phyloP scores from a whole-genome alignment of 2,888 invertebrate species.

The Polia nebulosa region DNA sequence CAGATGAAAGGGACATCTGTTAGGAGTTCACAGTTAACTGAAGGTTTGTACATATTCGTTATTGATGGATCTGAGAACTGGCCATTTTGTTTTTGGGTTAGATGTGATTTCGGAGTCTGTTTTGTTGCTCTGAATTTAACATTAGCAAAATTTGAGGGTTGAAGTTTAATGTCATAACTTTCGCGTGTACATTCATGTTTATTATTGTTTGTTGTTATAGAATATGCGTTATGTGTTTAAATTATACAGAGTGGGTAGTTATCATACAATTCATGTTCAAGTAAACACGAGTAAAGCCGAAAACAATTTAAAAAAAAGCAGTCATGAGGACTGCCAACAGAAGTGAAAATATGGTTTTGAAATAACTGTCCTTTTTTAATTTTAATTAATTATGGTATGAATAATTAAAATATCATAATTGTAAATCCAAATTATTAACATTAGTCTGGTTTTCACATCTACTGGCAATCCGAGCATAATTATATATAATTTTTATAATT shows the following conservation, averaged over 20 bases:
- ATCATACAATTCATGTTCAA: too few relatives aligned
- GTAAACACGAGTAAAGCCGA: not conserved
- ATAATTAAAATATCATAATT: too few relatives aligned
- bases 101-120: constrained; percentile 21
- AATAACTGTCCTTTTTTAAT: too few relatives aligned
- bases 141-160: constrained; percentile 10
- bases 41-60: constrained; percentile 17
- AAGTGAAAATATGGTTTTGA: too few relatives aligned
- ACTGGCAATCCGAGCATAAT: too few relatives aligned
- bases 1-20: constrained; percentile 50
- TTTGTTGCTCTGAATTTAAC: constrained; percentile 29
- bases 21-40: constrained; percentile 29
- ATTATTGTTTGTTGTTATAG: constrained; percentile 14
- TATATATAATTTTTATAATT: too few relatives aligned
- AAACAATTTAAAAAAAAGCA: not conserved
- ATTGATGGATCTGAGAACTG: constrained; percentile 33
- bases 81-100: constrained; percentile 17
- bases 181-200: constrained; percentile 8
- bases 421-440: too few relatives aligned
- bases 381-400: too few relatives aligned
- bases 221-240: not conserved
- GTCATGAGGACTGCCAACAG: too few relatives aligned
- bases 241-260: too few relatives aligned
- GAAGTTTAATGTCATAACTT: constrained; percentile 9
- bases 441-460: too few relatives aligned